phyloP scores from a whole-genome alignment of 2,888 invertebrate species.

The Chrysodeixis includens region DNA sequence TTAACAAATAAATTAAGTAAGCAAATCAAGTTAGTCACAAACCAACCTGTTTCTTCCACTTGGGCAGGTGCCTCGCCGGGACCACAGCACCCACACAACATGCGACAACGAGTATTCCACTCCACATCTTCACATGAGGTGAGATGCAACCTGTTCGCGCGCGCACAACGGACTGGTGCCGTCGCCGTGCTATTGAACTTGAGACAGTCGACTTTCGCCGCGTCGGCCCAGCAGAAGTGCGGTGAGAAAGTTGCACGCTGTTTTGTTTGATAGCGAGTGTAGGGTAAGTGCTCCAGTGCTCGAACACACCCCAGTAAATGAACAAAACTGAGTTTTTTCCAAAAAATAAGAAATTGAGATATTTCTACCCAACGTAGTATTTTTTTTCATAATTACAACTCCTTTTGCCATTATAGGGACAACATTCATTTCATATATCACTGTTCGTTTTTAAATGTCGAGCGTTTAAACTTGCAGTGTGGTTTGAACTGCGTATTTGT shows the following conservation, averaged over 20 bases:
- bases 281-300: no score
- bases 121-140: constrained; percentile 44
- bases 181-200: constrained; percentile 87
- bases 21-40: constrained; percentile 9
- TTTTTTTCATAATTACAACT: no score
- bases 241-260: constrained; percentile 38
- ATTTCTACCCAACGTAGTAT: no score
- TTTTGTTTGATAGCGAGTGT: not conserved
- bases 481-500: no score
- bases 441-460: no score
- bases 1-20: not conserved
- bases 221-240: constrained; percentile 68
- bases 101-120: constrained; percentile 62
- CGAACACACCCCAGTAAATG: no score
- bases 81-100: constrained; percentile 73
- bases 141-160: constrained; percentile 65
- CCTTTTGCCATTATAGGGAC: no score
- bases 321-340: no score
- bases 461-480: no score
- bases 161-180: constrained; percentile 77
- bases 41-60: constrained; percentile 94
- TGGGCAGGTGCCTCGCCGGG: constrained; percentile 91
- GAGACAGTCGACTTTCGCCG: constrained; percentile 83
- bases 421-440: no score
- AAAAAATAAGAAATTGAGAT: no score